Evolutionary conservation across 2,113 vertebrate species (phyloP).

Genomic region (Sander vitreus): DNA sequence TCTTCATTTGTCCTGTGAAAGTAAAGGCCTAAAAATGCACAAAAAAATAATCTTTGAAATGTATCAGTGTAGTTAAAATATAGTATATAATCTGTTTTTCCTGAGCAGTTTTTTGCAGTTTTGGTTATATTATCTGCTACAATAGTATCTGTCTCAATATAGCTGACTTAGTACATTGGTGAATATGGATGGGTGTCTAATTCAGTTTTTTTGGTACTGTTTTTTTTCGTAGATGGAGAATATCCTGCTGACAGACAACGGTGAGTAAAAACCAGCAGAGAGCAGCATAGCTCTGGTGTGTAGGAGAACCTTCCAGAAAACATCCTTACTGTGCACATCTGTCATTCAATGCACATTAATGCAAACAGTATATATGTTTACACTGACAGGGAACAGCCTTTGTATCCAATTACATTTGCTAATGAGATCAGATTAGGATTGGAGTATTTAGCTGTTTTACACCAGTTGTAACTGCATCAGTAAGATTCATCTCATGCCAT

Average conservation of each 20-base stretch:
- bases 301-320: constrained; percentile 44
- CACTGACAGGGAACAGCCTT: background rate
- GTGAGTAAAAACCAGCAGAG: constrained; percentile 82
- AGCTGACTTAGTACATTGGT: background rate
- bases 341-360: constrained; percentile 16
- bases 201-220: background rate
- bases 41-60: background rate
- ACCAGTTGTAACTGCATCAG: background rate
- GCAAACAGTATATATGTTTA: constrained; percentile 15
- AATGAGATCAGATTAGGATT: background rate
- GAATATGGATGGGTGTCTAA: constrained; percentile 1
- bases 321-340: constrained; percentile 12
- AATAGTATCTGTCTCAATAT: background rate
- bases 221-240: constrained; percentile 93
- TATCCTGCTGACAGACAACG: constrained; percentile 92
- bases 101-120: background rate
- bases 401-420: background rate
- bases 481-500: background rate
- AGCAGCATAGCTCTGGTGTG: constrained; percentile 53
- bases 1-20: too few relatives aligned
- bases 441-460: background rate
- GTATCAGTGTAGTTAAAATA: background rate
- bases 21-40: too few relatives aligned
- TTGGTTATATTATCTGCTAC: background rate
- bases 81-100: background rate